Evolutionary conservation across 2,113 vertebrate species (phyloP).

Genomic region (Gavialis gangeticus): DNA sequence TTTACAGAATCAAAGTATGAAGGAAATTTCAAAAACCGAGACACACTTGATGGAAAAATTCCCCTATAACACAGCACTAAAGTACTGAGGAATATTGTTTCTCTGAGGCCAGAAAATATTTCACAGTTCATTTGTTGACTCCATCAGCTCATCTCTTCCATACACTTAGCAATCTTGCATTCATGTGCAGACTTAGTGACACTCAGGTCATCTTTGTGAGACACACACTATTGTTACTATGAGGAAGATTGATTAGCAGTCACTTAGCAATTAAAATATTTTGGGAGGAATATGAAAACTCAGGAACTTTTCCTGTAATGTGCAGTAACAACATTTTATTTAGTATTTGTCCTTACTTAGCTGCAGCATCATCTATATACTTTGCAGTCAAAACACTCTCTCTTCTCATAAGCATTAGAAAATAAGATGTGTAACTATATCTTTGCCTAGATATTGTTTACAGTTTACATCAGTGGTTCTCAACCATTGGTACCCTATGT

Average conservation of each 20-base stretch:
- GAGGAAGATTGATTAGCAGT: slow-evolving; percentile 50
- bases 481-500: too few relatives aligned
- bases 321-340: slow-evolving; percentile 8
- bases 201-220: slow-evolving; percentile 41
- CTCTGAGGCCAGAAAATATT: slow-evolving; percentile 35
- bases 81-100: neutral
- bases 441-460: slow-evolving; percentile 4
- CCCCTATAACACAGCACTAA: neutral
- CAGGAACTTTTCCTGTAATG: neutral
- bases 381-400: slow-evolving; percentile 27
- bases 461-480: neutral
- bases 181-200: slow-evolving; percentile 43
- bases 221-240: slow-evolving; percentile 57
- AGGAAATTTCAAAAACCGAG: neutral
- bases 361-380: slow-evolving; percentile 2
- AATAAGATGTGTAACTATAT: neutral
- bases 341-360: slow-evolving; percentile 29
- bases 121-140: slow-evolving; percentile 12
- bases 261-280: slow-evolving; percentile 56
- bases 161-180: neutral
- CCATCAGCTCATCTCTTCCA: slow-evolving; percentile 24
- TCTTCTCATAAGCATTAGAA: slow-evolving; percentile 4
- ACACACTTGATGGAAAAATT: neutral
- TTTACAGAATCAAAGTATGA: neutral
- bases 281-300: slow-evolving; percentile 14